Evolutionary conservation across 2,888 invertebrate species (phyloP), one percentile per base, ranked within the genome.

Genomic region (Strigamia maritima): DNA sequence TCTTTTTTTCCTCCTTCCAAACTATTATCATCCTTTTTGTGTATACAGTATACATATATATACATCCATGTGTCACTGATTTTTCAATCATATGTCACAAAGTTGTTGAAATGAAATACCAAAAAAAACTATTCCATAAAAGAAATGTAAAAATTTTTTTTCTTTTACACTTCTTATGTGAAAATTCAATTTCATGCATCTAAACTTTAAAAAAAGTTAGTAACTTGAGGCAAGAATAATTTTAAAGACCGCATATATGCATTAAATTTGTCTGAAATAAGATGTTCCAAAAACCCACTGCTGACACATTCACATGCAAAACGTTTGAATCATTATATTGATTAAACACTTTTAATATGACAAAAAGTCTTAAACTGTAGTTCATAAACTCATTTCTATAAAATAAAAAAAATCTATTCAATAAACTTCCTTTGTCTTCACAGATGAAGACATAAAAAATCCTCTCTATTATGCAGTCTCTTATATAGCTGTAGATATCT

Each of bases 61-160:
- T 12, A 44, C 12, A 44, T 44, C 44, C n/a, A 14, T 16, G 19
- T n/a, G 54, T 54, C 54, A 54, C 54, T 70, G 70, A 70, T 70
- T 70, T 70, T 70, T 70, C 70, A 26, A 14, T 70, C 70, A 70
- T 70, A 26, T 70, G 70, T 70, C 70, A 70, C 70, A 70, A 70
- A 70, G 26, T n/a, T 70, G 70, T 70, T 70, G 70, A 70, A 70
- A 70, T 70, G 70, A 28, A 26, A 70, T n/a, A 70, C n/a, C 26
- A 70, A 28, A 70, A 70, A 70, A 70, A 70, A 28, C 19, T 22
- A 22, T 19, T 60, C 60, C 60, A 19, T 60, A 22, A n/a, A 60
- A n/a, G 24, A 60, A 60, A 60, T 60, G 19, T 60, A 70, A 70
- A 70, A 70, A 2, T 26, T 12, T 70, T n/a, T 26, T 70, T 70